Conservation (phyloP, 37 sponge, comb jelly and placozoan species). For the Crambe crambe region DNA sequence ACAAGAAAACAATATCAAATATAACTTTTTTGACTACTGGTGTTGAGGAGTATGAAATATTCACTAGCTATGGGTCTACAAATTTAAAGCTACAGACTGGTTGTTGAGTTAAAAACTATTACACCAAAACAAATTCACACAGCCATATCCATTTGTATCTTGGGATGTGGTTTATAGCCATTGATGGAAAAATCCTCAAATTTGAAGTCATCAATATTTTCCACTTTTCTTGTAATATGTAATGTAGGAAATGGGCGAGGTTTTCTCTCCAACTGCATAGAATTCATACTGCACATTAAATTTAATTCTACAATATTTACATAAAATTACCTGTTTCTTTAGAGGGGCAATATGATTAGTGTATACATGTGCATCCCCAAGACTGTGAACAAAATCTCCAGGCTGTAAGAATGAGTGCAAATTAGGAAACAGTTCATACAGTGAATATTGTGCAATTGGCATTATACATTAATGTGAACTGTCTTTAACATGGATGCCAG, state of each 20-base stretch:
- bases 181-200: constrained; percentile 80
- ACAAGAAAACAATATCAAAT: not conserved
- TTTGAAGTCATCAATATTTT: constrained; percentile 85
- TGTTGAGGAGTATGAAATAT: too few relatives aligned
- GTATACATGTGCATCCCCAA: constrained; percentile 94
- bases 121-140: constrained; percentile 28
- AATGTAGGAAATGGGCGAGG: constrained; percentile 85
- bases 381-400: constrained; percentile 82
- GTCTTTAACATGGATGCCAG: too few relatives aligned
- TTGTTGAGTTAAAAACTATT: too few relatives aligned
- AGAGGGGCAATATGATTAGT: constrained; percentile 93
- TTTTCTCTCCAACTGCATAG: constrained; percentile 59
- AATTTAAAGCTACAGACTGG: too few relatives aligned
- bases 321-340: constrained; percentile 68
- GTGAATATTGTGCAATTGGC: too few relatives aligned
- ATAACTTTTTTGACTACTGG: too few relatives aligned
- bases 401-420: constrained; percentile 46
- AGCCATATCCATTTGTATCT: constrained; percentile 95
- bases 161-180: constrained; percentile 87
- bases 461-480: too few relatives aligned
- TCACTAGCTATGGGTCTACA: too few relatives aligned
- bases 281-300: not conserved
- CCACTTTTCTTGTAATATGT: constrained; percentile 71
- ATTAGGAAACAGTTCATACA: too few relatives aligned
- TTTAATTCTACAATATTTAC: not conserved